Evolutionary conservation across 2,888 invertebrate genomes (phyloP).

Genomic region (Hesperia comma): DNA sequence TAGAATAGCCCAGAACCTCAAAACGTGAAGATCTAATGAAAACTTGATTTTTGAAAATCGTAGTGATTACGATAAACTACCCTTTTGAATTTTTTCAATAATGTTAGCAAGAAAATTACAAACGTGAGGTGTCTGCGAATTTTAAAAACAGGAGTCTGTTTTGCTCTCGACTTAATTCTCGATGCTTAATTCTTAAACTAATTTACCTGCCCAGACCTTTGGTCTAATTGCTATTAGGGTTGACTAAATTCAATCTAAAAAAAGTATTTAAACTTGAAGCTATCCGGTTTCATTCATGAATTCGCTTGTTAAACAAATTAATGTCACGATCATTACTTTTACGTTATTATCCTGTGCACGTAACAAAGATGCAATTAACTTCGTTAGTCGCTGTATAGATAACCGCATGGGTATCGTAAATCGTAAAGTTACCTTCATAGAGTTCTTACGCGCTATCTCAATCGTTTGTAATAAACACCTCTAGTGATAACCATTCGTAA

Average conservation of each 20-base stretch:
- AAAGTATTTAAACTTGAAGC: neutral
- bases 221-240: too few species aligned
- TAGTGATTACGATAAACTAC: too few species aligned
- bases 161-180: too few species aligned
- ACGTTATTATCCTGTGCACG: slow-evolving; percentile 24
- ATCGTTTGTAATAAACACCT: slow-evolving; percentile 33
- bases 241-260: neutral
- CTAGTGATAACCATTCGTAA: slow-evolving; percentile 32
- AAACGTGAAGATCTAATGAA: too few species aligned
- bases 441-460: slow-evolving; percentile 31
- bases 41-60: too few species aligned
- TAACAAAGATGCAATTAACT: slow-evolving; percentile 35
- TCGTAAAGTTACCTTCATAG: slow-evolving; percentile 31
- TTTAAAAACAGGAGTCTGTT: too few species aligned
- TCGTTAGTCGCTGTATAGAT: slow-evolving; percentile 36
- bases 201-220: too few species aligned
- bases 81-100: too few species aligned
- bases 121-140: too few species aligned
- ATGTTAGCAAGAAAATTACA: too few species aligned
- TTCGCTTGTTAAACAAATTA: slow-evolving; percentile 12
- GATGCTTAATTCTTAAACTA: too few species aligned
- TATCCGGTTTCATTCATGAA: slow-evolving; percentile 1
- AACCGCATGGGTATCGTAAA: slow-evolving; percentile 26
- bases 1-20: too few species aligned
- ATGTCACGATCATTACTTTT: slow-evolving; percentile 11